phyloP scores from a whole-genome alignment of 2,797 vertebrate genomes.

The Rhadinocentrus ornatus region DNA sequence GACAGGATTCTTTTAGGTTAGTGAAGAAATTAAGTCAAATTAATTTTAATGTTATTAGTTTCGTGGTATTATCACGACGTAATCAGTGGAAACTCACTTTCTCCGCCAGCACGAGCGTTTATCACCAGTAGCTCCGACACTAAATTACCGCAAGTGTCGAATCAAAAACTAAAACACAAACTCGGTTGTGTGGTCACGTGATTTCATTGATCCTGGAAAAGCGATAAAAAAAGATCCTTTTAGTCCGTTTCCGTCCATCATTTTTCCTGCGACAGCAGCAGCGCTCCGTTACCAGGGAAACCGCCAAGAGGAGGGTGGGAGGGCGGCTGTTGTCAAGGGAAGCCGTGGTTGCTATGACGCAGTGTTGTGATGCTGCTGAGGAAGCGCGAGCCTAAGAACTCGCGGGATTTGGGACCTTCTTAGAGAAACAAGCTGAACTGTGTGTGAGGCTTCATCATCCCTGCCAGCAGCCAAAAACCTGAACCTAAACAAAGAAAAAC shows the following conservation, averaged over 20 bases:
- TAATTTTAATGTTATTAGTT: too few relatives aligned
- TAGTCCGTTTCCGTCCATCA: constrained; percentile 19
- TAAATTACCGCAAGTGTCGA: constrained; percentile 31
- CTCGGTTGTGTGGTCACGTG: neutral
- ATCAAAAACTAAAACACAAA: neutral
- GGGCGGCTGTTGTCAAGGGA: constrained; percentile 78
- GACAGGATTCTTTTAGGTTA: too few relatives aligned
- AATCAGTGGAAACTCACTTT: constrained; percentile 52
- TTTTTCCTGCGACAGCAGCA: constrained; percentile 42
- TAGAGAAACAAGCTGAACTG: neutral
- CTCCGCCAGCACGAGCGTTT: constrained; percentile 2
- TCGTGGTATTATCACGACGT: neutral
- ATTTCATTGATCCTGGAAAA: neutral
- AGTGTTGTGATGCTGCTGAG: constrained; percentile 64
- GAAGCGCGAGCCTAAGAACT: constrained; percentile 45
- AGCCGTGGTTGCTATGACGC: constrained; percentile 79
- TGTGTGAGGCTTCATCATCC: too few relatives aligned
- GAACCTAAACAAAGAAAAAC: too few relatives aligned
- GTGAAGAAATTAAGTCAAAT: too few relatives aligned
- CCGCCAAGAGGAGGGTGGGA: constrained; percentile 49
- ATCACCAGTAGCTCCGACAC: neutral
- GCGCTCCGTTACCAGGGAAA: constrained; percentile 72
- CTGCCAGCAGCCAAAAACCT: too few relatives aligned
- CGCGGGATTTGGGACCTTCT: constrained; percentile 46
- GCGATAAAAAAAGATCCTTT: neutral